Base-by-base conservation (phyloP, 2,888 invertebrate species). In the Papilio protenor region DNA sequence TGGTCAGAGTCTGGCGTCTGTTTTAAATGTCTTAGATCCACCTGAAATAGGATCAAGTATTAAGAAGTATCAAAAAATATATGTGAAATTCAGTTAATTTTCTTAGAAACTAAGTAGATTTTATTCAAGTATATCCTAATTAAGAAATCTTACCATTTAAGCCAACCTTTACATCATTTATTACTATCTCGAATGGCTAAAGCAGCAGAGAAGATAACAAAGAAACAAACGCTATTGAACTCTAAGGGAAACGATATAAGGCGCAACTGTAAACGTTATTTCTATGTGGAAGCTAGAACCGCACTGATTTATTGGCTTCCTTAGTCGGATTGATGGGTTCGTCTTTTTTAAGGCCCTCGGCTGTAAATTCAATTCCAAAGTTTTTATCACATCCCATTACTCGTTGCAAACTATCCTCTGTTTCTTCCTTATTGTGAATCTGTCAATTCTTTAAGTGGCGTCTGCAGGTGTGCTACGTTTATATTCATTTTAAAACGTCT, bases 1-100 rank as follows among this genome's bases (percentile, higher is more conserved):
- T 96, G 96, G 91, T 98, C 98, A 78, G 98, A 98, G 90, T 98
- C 98, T 82, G 97, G 97, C 80, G 97, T 96, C 94, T 98, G 98
- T 85, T 97, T 96, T 83, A 98, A 95, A 92, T 98, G 98, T 87
- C 98, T 96, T 85, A 98, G 95, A 90, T 98, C 98, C 89, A 98
- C 98, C 98, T 98, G 95, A 90, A 95, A 83, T 80, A 81, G 81
- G 27, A 27, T 40, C 21, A n/a, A 49, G 47, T 12, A 40, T 61
- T 52, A 27, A 59, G 12, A 64, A n/a, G 40, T 40, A 4, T 66
- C 33, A 10, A 33, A 33, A 33, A 18, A 33, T 0, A 16, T 6
- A 33, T 14, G 11, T 11, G 16, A 3, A 23, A 23, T 10, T 55
- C 6, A 21, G 21, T 59, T 3, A 12, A 59, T 14, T 11, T 27